phyloP scores from a whole-genome alignment of 2,888 invertebrate genomes.

The Hybos culiciformis region DNA sequence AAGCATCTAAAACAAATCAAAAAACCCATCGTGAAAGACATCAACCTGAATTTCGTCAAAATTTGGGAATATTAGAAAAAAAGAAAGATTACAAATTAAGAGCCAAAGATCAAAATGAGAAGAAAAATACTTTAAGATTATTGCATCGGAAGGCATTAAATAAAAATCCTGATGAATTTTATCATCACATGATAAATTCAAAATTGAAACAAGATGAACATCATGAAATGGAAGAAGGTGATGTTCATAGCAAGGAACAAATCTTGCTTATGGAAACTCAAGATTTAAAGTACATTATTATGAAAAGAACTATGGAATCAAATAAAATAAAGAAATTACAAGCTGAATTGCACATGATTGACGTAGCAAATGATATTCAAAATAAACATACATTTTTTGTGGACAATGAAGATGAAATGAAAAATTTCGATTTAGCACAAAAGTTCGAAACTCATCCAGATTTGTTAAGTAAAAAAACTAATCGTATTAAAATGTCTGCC shows the following conservation, averaged over 20 bases:
- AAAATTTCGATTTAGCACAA: conserved; percentile 52
- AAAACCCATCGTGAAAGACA: conserved; percentile 74
- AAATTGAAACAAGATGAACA: conserved; percentile 49
- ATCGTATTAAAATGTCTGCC: conserved; percentile 49
- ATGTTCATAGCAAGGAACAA: conserved; percentile 71
- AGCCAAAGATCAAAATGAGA: conserved; percentile 66
- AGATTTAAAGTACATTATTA: conserved; percentile 78
- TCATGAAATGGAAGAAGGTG: conserved; percentile 51
- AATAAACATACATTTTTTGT: conserved; percentile 75
- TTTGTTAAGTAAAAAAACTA: conserved; percentile 52
- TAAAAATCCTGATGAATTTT: conserved; percentile 97
- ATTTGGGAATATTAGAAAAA: conserved; percentile 73
- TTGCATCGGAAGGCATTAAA: conserved; percentile 73
- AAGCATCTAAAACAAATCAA: conserved; percentile 72
- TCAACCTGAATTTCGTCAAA: conserved; percentile 62
- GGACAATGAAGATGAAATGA: conserved; percentile 46
- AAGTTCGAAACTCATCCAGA: conserved; percentile 62
- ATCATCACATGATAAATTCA: conserved; percentile 93
- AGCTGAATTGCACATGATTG: conserved; percentile 68
- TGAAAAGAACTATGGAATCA: conserved; percentile 70
- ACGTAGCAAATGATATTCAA: conserved; percentile 48
- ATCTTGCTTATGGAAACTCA: conserved; percentile 79
- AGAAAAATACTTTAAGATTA: conserved; percentile 66
- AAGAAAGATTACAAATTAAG: conserved; percentile 75
- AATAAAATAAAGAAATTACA: conserved; percentile 54